These are phyloP conservation scores for Ostrea denselamellosa DNA, from an alignment of 1,140 invertebrate species.

Conservation along the genomic window DNA sequence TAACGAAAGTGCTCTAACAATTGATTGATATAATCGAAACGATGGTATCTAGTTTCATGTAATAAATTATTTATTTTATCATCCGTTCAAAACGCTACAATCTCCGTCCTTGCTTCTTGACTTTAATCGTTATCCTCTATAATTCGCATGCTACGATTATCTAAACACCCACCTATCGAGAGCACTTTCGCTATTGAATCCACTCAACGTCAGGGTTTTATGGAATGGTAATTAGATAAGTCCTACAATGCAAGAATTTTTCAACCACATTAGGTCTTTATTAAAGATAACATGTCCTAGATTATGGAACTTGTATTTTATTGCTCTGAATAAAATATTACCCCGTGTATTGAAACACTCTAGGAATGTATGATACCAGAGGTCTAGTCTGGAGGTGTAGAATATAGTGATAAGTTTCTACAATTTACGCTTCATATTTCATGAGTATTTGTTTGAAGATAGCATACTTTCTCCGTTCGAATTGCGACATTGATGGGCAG, in stretches of 20 bases:
- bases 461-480: neutral
- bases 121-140: neutral
- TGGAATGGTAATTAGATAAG: neutral
- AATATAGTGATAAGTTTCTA: neutral
- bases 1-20: neutral
- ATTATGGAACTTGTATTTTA: neutral
- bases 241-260: neutral
- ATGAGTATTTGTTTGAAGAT: neutral
- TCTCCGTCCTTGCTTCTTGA: neutral
- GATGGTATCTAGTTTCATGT: neutral
- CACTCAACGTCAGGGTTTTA: neutral
- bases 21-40: neutral
- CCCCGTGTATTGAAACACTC: neutral
- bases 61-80: neutral
- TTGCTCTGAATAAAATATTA: neutral
- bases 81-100: neutral
- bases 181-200: neutral
- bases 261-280: neutral
- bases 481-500: neutral
- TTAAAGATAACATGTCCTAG: neutral
- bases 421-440: neutral
- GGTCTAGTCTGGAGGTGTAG: neutral
- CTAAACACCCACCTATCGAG: neutral
- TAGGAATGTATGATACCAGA: neutral
- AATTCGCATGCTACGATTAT: neutral